Percentiles rank a stretch among this genome's conserved stretches.
phyloP scores from a whole-genome alignment of 2,888 invertebrate species.

The Xestoiulus laeticollis region DNA sequence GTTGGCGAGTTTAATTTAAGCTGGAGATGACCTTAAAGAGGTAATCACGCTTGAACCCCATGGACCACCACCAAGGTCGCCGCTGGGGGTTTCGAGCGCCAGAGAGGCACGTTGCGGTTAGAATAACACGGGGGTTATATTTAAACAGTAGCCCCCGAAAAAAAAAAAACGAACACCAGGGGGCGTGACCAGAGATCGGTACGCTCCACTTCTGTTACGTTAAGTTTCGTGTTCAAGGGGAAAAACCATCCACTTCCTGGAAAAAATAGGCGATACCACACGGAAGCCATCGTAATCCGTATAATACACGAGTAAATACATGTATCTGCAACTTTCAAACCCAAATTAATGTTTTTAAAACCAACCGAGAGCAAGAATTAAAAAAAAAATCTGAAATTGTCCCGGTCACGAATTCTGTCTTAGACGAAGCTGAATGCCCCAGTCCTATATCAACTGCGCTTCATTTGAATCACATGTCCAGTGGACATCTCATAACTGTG shows the following conservation, averaged over 20 bases:
- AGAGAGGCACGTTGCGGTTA: slow-evolving; percentile 31
- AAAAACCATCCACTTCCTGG: not conserved
- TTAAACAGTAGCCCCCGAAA: slow-evolving; percentile 13
- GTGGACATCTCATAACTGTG: too few species aligned
- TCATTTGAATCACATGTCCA: too few species aligned
- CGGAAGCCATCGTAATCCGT: not conserved
- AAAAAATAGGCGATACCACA: not conserved
- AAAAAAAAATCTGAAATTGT: too few species aligned
- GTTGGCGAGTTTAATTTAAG: not conserved
- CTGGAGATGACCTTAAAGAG: slow-evolving; percentile 4
- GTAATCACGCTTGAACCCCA: not conserved
- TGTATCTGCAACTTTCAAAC: too few species aligned
- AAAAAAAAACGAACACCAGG: not conserved
- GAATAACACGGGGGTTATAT: slow-evolving; percentile 23
- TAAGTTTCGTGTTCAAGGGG: not conserved
- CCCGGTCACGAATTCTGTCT: too few species aligned
- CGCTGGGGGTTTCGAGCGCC: slow-evolving; percentile 30
- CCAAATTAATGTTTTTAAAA: too few species aligned
- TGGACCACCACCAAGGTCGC: not conserved
- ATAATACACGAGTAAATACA: not conserved
- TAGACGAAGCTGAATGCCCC: too few species aligned
- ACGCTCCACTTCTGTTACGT: not conserved
- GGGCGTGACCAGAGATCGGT: not conserved
- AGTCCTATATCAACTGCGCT: too few species aligned
- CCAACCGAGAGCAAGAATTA: too few species aligned